A percentile compares a stretch with the other conserved stretches of the same genome.
phyloP scores from a whole-genome alignment of 2,797 vertebrate species.

The Ibycter americanus region DNA sequence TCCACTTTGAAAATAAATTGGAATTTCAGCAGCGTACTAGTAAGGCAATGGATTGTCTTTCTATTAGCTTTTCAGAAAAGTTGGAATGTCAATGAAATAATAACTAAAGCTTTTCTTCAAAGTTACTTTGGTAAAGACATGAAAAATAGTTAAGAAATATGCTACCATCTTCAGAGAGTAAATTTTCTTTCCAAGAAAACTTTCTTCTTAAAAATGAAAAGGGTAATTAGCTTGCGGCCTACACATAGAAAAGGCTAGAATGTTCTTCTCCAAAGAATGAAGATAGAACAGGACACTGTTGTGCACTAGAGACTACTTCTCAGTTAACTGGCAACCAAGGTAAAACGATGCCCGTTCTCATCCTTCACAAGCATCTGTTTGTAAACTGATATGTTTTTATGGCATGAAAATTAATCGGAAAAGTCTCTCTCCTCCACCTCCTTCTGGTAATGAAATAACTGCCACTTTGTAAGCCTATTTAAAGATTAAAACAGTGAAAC shows the following conservation, averaged over 20 bases:
- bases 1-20: neutral
- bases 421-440: neutral
- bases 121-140: neutral
- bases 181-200: neutral
- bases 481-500: conserved; percentile 6
- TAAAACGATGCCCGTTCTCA: neutral
- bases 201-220: neutral
- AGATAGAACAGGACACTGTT: neutral
- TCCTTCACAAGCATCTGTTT: neutral
- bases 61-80: neutral
- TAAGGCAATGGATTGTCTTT: neutral
- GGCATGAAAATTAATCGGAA: neutral
- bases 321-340: neutral
- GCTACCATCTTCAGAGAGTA: neutral
- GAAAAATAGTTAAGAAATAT: neutral
- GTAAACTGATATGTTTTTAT: neutral
- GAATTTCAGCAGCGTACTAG: neutral
- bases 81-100: neutral
- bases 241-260: neutral
- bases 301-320: neutral
- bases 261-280: neutral
- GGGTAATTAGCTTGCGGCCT: neutral
- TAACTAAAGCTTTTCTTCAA: neutral
- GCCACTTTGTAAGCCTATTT: neutral
- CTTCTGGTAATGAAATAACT: neutral